phyloP scores from a whole-genome alignment of 2,888 invertebrate species.

The Zygogramma bicolorata region DNA sequence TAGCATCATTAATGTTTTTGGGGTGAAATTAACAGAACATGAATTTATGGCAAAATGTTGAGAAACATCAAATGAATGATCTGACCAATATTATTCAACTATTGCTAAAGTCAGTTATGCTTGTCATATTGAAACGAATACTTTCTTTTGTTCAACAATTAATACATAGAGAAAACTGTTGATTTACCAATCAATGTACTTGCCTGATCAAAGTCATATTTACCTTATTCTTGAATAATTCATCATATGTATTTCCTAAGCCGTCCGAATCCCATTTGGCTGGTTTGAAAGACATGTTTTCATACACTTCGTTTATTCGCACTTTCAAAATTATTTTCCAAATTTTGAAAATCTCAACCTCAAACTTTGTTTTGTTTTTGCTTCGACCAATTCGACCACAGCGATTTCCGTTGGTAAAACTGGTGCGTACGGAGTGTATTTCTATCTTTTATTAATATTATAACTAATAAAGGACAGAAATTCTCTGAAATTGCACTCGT shows the following conservation, averaged over 20 bases:
- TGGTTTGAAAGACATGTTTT: constrained; percentile 34
- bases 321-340: background rate
- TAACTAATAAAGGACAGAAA: no score
- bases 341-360: no score
- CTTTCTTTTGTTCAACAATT: background rate
- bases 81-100: background rate
- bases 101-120: background rate
- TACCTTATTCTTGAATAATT: constrained; percentile 41
- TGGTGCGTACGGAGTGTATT: no score
- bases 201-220: background rate
- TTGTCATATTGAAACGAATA: background rate
- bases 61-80: background rate
- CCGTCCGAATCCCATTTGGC: constrained; percentile 48
- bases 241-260: constrained; percentile 41
- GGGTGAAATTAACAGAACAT: constrained; percentile 20
- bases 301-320: background rate
- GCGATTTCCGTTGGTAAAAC: no score
- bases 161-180: background rate
- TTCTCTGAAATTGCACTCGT: no score
- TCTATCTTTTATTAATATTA: no score
- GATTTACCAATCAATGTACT: background rate
- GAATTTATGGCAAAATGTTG: constrained; percentile 22
- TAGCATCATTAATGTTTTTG: constrained; percentile 19
- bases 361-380: no score
- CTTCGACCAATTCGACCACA: no score